Base-by-base conservation (phyloP, 2,797 vertebrate species). In the Aulostomus chinensis region DNA sequence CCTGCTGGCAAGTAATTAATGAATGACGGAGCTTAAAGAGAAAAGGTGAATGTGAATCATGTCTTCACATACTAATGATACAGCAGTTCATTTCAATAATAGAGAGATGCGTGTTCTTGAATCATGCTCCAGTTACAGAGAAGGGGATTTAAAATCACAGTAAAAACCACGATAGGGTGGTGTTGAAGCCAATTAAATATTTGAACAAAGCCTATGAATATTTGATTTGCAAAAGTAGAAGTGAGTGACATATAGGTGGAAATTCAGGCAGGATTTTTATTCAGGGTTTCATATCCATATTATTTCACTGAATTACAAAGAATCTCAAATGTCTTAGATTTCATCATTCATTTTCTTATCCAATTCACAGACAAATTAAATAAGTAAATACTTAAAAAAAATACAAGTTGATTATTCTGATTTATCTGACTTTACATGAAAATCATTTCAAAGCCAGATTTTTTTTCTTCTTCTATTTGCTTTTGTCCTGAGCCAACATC, bases 101-200 rank as follows among this genome's bases (percentile, higher is more conserved):
- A 76, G 73, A 81, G 70, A 64, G 38, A 58, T 57, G 46, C 34
- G 59, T 72, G 58, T 53, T 79, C 53, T 78, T 72, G 69, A 82
- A 58, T 68, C 72, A 73, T 73, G 77, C 49, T 67, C 9, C 29
- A 24, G 58, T 41, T 64, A 59, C 2, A 1, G 42, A 48, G 54
- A 62, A 77, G 64, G 54, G 46, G 76, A 77, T 85, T 86, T 83
- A 13, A 57, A 74, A 52, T 64, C 41, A 52, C 57, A 76, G 73
- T 41, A 46, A 33, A 58, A 26, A 58, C 43, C 12, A 36, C 47
- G 54, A 33, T 17, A 29, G 48, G 46, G 29, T 17, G 18, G 35
- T 48, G 42, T 51, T 59, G 12, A 60, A 76, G 55, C 39, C 59
- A 38, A 54, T 72, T 49, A 60, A 83, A 83, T 67, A 73, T 80